Percentiles rank a stretch among this genome's conserved stretches.
Evolutionary conservation across 2,888 invertebrate genomes (phyloP).

Genomic region (Dermolepida albohirtum): DNA sequence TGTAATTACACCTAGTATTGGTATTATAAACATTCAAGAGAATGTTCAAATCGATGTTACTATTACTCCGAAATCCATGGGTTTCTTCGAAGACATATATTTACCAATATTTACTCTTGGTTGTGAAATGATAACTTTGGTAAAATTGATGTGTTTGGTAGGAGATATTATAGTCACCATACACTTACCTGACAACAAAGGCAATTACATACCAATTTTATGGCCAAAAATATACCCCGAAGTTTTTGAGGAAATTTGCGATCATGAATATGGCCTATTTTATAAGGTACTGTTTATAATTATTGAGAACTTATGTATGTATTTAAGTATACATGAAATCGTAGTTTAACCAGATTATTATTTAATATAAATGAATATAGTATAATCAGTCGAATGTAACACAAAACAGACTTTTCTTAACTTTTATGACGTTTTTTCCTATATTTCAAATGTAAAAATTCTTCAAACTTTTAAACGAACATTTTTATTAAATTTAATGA

Average conservation of each 20-base stretch:
- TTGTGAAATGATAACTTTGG: constrained; percentile 52
- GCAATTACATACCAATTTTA: constrained; percentile 49
- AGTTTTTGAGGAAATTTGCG: constrained; percentile 7
- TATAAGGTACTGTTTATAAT: constrained; percentile 9
- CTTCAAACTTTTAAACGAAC: no score
- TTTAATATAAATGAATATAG: no score
- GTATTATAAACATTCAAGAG: constrained; percentile 50
- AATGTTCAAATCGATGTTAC: constrained; percentile 53
- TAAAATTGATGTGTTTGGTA: constrained; percentile 60
- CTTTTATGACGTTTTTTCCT: no score
- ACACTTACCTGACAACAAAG: constrained; percentile 56
- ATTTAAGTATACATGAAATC: no score
- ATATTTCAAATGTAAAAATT: no score
- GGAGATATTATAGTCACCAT: constrained; percentile 60
- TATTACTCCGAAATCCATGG: constrained; percentile 57
- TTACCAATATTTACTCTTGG: constrained; percentile 62
- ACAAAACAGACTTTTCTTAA: no score
- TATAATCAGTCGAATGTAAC: no score
- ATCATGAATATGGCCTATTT: constrained; percentile 12
- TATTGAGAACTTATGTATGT: no score
- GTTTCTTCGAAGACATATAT: constrained; percentile 59
- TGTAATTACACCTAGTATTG: constrained; percentile 55
- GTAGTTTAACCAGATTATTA: no score
- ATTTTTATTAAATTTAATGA: no score
- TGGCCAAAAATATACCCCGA: constrained; percentile 49